Evolutionary conservation across 2,797 vertebrate genomes (phyloP).

Genomic region (Rhodeus uyekii): DNA sequence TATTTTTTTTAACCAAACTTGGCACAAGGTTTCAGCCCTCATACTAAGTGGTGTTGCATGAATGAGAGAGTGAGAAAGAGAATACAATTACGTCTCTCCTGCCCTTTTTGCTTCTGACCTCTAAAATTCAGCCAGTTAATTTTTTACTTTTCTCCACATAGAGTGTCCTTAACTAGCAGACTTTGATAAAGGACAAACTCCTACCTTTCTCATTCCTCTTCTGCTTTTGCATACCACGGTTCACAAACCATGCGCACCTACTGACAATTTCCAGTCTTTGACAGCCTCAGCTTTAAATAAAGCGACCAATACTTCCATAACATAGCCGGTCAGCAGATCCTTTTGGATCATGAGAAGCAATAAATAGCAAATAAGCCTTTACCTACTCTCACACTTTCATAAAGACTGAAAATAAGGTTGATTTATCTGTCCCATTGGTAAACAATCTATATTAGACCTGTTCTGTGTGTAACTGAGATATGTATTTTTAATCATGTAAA

Average conservation of each 20-base stretch:
- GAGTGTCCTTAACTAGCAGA: slow-evolving; percentile 29
- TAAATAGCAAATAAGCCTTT: slow-evolving; percentile 22
- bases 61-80: neutral
- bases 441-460: neutral
- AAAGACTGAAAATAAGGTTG: slow-evolving; percentile 24
- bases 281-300: slow-evolving; percentile 33
- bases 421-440: slow-evolving; percentile 35
- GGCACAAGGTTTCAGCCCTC: slow-evolving; percentile 1
- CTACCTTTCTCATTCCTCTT: neutral
- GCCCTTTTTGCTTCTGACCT: slow-evolving; percentile 35
- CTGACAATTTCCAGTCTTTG: slow-evolving; percentile 45
- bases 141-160: slow-evolving; percentile 13
- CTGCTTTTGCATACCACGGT: neutral
- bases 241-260: slow-evolving; percentile 12
- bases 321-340: neutral
- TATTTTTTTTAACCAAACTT: slow-evolving; percentile 28
- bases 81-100: slow-evolving; percentile 10
- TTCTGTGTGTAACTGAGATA: neutral
- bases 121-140: slow-evolving; percentile 10
- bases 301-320: neutral
- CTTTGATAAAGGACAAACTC: slow-evolving; percentile 22
- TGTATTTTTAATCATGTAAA: neutral
- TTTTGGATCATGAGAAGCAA: slow-evolving; percentile 30
- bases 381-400: slow-evolving; percentile 15
- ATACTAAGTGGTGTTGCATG: neutral